Percentiles rank a stretch among this genome's conserved stretches.
phyloP scores from a whole-genome alignment of 2,113 vertebrate species.

The Dryoscopus gambensis region DNA sequence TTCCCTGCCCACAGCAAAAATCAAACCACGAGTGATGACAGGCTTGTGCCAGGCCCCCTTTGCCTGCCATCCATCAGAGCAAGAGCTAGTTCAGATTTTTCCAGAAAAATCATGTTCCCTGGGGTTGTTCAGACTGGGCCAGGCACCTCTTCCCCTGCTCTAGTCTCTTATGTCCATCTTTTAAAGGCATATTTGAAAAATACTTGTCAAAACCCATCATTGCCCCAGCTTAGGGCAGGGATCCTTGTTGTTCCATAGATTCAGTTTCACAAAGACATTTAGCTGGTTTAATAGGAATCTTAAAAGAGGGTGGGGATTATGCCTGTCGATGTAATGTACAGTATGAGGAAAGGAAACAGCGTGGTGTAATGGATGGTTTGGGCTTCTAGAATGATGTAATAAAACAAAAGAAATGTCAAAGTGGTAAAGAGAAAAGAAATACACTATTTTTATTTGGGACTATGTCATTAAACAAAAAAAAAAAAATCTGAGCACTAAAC shows the following conservation, averaged over 20 bases:
- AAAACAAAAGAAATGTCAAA: slow-evolving; percentile 23
- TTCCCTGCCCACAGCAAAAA: neutral
- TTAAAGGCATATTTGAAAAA: neutral
- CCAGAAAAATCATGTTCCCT: neutral
- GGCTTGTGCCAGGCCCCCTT: neutral
- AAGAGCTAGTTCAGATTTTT: neutral
- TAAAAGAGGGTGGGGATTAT: slow-evolving; percentile 17
- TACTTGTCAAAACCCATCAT: neutral
- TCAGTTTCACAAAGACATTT: neutral
- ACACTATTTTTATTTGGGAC: neutral
- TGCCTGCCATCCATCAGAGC: neutral
- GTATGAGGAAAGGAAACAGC: neutral
- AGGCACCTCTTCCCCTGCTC: neutral
- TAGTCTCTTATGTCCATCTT: neutral
- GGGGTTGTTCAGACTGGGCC: neutral
- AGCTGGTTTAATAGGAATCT: neutral
- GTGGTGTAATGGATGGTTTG: neutral
- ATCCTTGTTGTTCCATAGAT: neutral
- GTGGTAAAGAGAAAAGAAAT: neutral
- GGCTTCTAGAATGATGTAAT: neutral
- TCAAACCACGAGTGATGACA: neutral
- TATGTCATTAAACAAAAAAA: neutral
- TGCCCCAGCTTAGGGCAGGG: neutral
- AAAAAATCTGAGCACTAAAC: neutral
- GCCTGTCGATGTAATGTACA: neutral